Base-by-base conservation (phyloP, 2,797 vertebrate species). In the Oryzias sinensis region DNA sequence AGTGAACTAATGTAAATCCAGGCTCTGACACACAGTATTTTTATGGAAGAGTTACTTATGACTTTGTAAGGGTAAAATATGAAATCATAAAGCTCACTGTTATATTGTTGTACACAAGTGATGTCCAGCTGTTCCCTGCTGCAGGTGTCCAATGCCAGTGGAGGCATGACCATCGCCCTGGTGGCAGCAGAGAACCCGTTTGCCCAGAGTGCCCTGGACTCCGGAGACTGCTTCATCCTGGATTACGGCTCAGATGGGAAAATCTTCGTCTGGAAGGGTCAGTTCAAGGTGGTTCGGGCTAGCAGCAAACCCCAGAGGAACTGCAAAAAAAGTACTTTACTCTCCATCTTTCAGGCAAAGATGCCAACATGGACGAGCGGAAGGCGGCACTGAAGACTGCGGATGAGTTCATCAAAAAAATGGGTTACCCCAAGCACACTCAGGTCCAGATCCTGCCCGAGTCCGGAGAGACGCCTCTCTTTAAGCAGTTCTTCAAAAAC, bases 211-310 rank as follows among this genome's bases (percentile, higher is more conserved):
- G 93, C 94, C 53, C 86, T 99, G 87, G 90, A 77, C 46, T 94
- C 97, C 0, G 93, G 94, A 0, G 97, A 99, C 86, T 98, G 97
- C 88, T 99, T 98, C 87, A 96, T 99, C 64, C 90, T 99, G 85
- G 97, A 99, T 76, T 95, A 98, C 0, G 97, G 97, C 78, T 89
- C 89, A 0, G 90, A 98, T 0, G 93, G 95, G 13, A 97, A 93
- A 88, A 98, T 99, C 91, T 99, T 96, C n/a, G 90, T 97, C 66
- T 99, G 97, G 97, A 99, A 99, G 95, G 97, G 97, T 99, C 29
- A 65, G 84, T 14, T 4, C 16, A 14, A 5, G 42, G 9, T 33
- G 47, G 22, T 8, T 33, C 22, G 16, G 11, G 37, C 42, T 20
- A 11, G 29, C 6, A 15, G 24, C 5, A 9, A 37, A 5, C 18